These are phyloP conservation scores for Vanessa cardui DNA, from an alignment of 2,888 invertebrate species.

Conservation along the genomic window DNA sequence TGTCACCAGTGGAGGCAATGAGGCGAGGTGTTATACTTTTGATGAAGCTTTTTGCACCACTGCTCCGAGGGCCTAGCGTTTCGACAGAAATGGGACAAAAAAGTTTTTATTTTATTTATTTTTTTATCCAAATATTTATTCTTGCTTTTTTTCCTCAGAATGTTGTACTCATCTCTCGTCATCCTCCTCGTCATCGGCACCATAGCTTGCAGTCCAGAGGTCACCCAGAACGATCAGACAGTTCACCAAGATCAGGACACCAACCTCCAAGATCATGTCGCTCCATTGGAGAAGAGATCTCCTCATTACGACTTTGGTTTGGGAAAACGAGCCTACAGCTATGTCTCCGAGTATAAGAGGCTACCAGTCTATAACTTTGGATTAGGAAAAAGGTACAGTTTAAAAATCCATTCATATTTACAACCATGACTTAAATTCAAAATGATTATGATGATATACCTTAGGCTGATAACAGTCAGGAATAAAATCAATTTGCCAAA, in stretches of 20 bases:
- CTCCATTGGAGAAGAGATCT: slow-evolving; percentile 67
- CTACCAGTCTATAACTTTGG: slow-evolving; percentile 84
- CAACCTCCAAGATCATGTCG: slow-evolving; percentile 43
- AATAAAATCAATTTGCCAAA: no score
- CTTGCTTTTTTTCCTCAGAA: slow-evolving; percentile 57
- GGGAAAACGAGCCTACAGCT: slow-evolving; percentile 83
- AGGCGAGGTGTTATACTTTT: no score
- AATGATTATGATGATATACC: no score
- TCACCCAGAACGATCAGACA: slow-evolving; percentile 56
- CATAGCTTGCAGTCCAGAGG: slow-evolving; percentile 67
- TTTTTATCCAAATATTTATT: neutral
- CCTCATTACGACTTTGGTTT: slow-evolving; percentile 82
- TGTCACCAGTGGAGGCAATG: no score
- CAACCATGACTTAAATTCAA: no score
- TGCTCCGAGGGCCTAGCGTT: no score
- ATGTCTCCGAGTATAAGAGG: slow-evolving; percentile 85
- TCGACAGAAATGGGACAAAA: no score
- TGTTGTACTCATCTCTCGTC: slow-evolving; percentile 63
- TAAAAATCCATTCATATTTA: no score
- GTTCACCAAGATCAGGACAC: slow-evolving; percentile 51
- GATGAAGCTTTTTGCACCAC: no score
- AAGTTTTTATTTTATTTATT: no score
- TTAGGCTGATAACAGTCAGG: no score
- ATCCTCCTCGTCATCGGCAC: slow-evolving; percentile 62
- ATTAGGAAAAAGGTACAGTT: slow-evolving; percentile 77